phyloP scores from a whole-genome alignment of 2,113 vertebrate species.

The Australoheros scitulus region DNA sequence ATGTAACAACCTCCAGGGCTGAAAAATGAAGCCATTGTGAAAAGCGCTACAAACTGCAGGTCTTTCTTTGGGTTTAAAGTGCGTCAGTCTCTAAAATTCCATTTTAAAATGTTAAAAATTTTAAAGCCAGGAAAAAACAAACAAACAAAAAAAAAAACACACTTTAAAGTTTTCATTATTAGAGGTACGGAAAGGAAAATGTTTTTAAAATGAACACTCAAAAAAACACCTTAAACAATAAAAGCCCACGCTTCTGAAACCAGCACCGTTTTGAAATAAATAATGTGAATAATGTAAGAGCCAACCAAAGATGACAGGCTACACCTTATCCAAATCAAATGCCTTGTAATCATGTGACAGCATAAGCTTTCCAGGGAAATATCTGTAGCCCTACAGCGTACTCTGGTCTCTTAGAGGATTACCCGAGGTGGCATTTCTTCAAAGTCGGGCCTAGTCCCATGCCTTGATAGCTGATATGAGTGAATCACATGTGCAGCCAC shows the following conservation, averaged over 20 bases:
- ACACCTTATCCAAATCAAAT: constrained; percentile 38
- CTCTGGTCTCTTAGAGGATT: constrained; percentile 52
- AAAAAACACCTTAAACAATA: not conserved
- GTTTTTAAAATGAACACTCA: not conserved
- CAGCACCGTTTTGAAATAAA: not conserved
- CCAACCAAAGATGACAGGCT: not conserved
- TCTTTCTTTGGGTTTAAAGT: accelerated
- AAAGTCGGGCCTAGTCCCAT: constrained; percentile 31
- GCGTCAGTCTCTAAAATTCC: not conserved
- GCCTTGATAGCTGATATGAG: constrained; percentile 46
- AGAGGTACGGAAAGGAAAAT: not conserved
- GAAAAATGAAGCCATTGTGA: not conserved
- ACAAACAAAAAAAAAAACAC: accelerated
- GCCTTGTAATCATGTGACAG: constrained; percentile 59
- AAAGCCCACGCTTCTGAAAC: not conserved
- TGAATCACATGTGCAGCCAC: constrained; percentile 64
- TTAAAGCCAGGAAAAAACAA: not conserved
- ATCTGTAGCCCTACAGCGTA: constrained; percentile 21
- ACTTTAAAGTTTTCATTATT: not conserved
- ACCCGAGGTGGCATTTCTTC: constrained; percentile 41
- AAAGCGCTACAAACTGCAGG: not conserved
- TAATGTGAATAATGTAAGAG: not conserved
- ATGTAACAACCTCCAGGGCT: not conserved
- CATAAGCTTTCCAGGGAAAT: constrained; percentile 55
- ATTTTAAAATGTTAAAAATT: not conserved